These are phyloP conservation scores for Lucilia cuprina DNA, from an alignment of 1,140 invertebrate species.

Conservation along the genomic window DNA sequence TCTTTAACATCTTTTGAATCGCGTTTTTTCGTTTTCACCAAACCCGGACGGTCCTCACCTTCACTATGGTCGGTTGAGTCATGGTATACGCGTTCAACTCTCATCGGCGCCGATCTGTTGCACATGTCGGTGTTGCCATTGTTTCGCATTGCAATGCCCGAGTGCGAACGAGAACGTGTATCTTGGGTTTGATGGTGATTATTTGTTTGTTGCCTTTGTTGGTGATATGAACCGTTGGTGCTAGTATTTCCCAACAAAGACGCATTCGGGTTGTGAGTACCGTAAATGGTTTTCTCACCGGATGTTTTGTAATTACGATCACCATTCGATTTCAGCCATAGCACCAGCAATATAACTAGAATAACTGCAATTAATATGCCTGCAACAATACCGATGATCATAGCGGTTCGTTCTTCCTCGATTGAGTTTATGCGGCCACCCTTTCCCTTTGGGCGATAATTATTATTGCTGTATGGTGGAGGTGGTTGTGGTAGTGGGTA, in stretches of 20 bases:
- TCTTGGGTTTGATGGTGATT: slow-evolving; percentile 10
- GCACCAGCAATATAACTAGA: slow-evolving; percentile 85
- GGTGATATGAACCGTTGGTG: slow-evolving; percentile 59
- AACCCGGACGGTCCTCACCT: slow-evolving; percentile 57
- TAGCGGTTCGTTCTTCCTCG: slow-evolving; percentile 74
- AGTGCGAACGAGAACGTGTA: slow-evolving; percentile 24
- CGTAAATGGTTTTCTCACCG: slow-evolving; percentile 76
- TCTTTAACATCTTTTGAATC: slow-evolving; percentile 90
- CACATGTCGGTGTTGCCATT: slow-evolving; percentile 55
- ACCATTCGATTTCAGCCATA: slow-evolving; percentile 83
- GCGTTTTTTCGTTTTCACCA: slow-evolving; percentile 73
- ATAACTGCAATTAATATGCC: slow-evolving; percentile 91
- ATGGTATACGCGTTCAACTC: slow-evolving; percentile 38
- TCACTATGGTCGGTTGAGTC: slow-evolving; percentile 42
- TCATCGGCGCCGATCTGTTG: slow-evolving; percentile 51
- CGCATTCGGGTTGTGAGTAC: slow-evolving; percentile 78
- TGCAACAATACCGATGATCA: slow-evolving; percentile 89
- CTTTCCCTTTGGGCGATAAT: slow-evolving; percentile 60
- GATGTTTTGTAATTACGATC: slow-evolving; percentile 91
- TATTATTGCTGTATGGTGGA: slow-evolving; percentile 59
- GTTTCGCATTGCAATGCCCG: slow-evolving; percentile 43
- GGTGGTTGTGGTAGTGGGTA: slow-evolving; percentile 59
- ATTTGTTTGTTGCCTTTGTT: slow-evolving; percentile 58
- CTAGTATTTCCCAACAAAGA: slow-evolving; percentile 70
- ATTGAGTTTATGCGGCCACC: slow-evolving; percentile 74